Evolutionary conservation across 2,797 vertebrate genomes (phyloP).

Genomic region (Enoplosus armatus): DNA sequence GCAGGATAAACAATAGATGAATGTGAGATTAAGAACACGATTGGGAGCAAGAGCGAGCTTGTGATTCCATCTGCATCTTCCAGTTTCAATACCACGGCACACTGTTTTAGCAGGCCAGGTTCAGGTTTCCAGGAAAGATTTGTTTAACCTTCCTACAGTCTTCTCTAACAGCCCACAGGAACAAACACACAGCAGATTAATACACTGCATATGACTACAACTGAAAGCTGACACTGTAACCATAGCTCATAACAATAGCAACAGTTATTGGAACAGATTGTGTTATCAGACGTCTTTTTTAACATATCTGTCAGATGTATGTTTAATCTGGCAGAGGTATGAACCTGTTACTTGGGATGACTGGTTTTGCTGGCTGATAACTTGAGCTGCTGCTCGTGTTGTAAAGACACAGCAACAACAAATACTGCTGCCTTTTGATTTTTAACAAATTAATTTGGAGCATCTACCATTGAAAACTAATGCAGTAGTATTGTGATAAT

Average conservation of each 20-base stretch:
- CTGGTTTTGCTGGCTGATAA: slow-evolving; percentile 18
- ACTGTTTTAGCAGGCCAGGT: slow-evolving; percentile 18
- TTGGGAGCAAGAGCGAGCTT: slow-evolving; percentile 45
- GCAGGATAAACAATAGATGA: slow-evolving; percentile 66
- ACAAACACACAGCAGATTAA: slow-evolving; percentile 27
- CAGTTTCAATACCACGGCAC: slow-evolving; percentile 4
- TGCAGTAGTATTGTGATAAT: background rate
- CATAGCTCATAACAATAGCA: slow-evolving; percentile 29
- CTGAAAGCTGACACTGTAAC: slow-evolving; percentile 28
- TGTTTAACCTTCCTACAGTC: slow-evolving; percentile 42
- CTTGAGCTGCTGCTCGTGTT: slow-evolving; percentile 2
- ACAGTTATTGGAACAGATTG: slow-evolving; percentile 35
- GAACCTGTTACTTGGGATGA: slow-evolving; percentile 35
- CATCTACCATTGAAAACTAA: background rate
- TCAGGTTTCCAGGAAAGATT: slow-evolving; percentile 57
- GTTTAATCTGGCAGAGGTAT: slow-evolving; percentile 37
- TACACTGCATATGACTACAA: slow-evolving; percentile 3
- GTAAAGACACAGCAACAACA: background rate
- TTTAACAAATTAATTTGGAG: background rate
- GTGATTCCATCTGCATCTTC: slow-evolving; percentile 46
- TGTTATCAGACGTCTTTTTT: slow-evolving; percentile 32
- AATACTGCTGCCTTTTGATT: background rate
- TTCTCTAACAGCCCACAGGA: slow-evolving; percentile 18
- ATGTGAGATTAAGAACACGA: slow-evolving; percentile 61
- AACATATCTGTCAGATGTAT: slow-evolving; percentile 8